phyloP scores from a whole-genome alignment of 2,888 invertebrate species.

The Thecocarcelia acutangulata region DNA sequence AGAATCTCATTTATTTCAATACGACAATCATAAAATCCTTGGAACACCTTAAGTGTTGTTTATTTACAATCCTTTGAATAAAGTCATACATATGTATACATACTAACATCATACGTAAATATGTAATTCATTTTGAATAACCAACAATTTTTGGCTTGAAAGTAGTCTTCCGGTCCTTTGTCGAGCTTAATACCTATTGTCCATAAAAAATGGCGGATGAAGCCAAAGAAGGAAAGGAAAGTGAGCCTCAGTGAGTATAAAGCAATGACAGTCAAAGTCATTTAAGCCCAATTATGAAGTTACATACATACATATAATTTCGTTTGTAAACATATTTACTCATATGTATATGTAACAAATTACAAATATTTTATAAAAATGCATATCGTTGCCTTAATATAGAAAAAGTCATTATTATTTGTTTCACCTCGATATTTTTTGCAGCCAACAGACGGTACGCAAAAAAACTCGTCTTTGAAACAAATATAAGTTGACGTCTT shows the following conservation, averaged over 20 bases:
- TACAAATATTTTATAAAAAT: constrained; percentile 5
- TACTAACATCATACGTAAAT: not conserved
- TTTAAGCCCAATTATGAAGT: constrained; percentile 1
- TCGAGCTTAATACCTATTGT: constrained; percentile 31
- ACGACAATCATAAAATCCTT: constrained; percentile 1
- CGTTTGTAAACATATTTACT: not conserved
- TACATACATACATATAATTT: not conserved
- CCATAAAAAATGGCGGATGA: constrained; percentile 53
- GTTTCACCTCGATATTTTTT: too few species aligned
- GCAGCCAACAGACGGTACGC: too few species aligned
- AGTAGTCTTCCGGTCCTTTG: constrained; percentile 43
- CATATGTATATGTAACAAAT: not conserved
- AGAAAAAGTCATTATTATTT: too few species aligned
- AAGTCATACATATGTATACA: not conserved
- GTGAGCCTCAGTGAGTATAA: constrained; percentile 58
- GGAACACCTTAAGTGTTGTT: constrained; percentile 5
- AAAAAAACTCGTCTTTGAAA: too few species aligned
- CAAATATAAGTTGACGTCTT: too few species aligned
- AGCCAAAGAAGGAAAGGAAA: constrained; percentile 60
- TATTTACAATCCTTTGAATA: constrained; percentile 4
- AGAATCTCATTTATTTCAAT: not conserved
- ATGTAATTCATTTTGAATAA: constrained; percentile 19
- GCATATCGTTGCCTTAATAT: not conserved
- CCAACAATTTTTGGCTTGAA: constrained; percentile 44
- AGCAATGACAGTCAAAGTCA: constrained; percentile 3